These are phyloP conservation scores for Pantherophis alleghaniensis DNA, from an alignment of 2,797 vertebrate species.

Conservation along the genomic window DNA sequence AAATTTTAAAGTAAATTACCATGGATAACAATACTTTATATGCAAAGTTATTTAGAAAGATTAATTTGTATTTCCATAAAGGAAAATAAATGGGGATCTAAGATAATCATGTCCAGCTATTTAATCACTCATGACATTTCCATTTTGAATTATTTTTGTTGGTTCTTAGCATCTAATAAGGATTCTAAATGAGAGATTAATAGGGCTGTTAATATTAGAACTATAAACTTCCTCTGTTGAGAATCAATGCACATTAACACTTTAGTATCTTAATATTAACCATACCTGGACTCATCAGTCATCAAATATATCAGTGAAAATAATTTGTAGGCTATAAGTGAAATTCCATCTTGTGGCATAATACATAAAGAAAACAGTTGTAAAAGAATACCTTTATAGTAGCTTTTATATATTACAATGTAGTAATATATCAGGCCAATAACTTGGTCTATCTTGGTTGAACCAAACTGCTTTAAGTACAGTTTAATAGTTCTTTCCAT, in stretches of 20 bases:
- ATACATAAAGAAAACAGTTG: background rate
- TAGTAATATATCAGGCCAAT: background rate
- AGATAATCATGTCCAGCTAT: background rate
- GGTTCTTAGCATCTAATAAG: constrained; percentile 11
- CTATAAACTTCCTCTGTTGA: constrained; percentile 22
- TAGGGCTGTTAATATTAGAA: constrained; percentile 27
- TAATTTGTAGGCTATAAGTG: background rate
- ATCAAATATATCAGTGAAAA: background rate
- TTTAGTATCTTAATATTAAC: background rate
- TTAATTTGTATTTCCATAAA: background rate
- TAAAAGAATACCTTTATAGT: background rate
- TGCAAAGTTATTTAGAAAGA: background rate
- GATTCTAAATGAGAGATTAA: constrained; percentile 31
- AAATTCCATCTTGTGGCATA: background rate
- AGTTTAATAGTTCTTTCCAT: background rate
- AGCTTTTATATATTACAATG: background rate
- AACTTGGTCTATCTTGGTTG: background rate
- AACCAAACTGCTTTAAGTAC: background rate
- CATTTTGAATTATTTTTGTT: background rate
- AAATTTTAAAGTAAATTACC: background rate
- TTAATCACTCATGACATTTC: background rate
- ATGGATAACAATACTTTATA: background rate
- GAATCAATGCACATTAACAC: constrained; percentile 29
- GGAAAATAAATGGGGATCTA: constrained; percentile 13
- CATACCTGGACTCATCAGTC: background rate